These are phyloP conservation scores for Spondyliosoma cantharus DNA, from an alignment of 2,797 vertebrate species.

Conservation along the genomic window DNA sequence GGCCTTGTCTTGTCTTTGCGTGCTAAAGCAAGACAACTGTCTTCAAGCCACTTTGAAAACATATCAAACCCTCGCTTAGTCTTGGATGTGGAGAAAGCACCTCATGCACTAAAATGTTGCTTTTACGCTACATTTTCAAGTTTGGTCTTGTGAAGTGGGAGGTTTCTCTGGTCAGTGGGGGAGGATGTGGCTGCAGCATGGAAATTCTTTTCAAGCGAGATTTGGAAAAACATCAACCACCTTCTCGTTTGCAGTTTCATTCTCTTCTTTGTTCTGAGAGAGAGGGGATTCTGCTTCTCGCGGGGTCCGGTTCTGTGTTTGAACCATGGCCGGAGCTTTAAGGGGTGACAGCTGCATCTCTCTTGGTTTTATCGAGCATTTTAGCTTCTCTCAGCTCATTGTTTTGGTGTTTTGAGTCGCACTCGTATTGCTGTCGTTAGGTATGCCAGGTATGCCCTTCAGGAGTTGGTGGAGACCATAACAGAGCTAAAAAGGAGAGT, in stretches of 20 bases:
- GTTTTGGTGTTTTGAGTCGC: not conserved
- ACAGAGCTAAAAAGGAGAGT: not conserved
- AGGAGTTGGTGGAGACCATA: conserved; percentile 3
- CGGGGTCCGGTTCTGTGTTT: not conserved
- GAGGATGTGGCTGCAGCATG: conserved; percentile 18
- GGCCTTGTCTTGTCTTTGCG: conserved; percentile 56
- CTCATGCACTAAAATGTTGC: conserved; percentile 7
- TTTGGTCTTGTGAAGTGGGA: not conserved
- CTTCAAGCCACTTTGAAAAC: conserved; percentile 55
- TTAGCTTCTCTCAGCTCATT: not conserved
- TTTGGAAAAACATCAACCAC: conserved; percentile 30
- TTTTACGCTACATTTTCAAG: not conserved
- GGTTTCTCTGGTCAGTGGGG: conserved; percentile 41
- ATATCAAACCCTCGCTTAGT: conserved; percentile 38
- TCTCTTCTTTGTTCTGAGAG: conserved; percentile 2
- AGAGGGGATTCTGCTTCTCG: conserved; percentile 16
- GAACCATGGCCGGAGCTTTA: not conserved
- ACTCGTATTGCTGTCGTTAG: not conserved
- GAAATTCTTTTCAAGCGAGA: conserved; percentile 41
- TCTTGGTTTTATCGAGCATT: too few relatives aligned
- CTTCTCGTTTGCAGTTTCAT: conserved; percentile 27
- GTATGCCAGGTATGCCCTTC: too few relatives aligned
- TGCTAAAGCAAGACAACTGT: conserved; percentile 39
- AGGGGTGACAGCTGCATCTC: too few relatives aligned
- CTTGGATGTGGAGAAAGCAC: conserved; percentile 30